phyloP scores from a whole-genome alignment of 2,888 invertebrate genomes.

The Coenonympha glycerion region DNA sequence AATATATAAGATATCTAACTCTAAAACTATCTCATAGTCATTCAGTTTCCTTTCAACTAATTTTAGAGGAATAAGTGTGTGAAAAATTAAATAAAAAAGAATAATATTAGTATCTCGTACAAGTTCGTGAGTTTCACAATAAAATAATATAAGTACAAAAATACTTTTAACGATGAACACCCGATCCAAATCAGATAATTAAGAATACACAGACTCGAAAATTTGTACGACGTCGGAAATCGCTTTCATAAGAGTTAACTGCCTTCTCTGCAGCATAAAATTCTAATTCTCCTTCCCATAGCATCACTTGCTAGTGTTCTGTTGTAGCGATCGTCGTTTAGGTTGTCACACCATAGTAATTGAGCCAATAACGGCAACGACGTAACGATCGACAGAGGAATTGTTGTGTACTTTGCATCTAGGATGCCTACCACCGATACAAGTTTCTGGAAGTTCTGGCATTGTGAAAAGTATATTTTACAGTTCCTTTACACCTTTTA shows the following conservation, averaged over 20 bases:
- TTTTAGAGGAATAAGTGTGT: no score
- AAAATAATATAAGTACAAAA: not conserved
- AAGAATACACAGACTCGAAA: constrained; percentile 11
- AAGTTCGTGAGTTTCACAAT: no score
- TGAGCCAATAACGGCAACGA: constrained; percentile 12
- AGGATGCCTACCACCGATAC: not conserved
- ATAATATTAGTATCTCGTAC: no score
- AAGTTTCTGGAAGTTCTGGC: not conserved
- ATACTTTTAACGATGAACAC: not conserved
- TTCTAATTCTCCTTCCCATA: constrained; percentile 4
- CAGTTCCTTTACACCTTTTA: no score
- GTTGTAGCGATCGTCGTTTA: constrained; percentile 10
- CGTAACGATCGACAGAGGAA: constrained; percentile 3
- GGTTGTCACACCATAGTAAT: constrained; percentile 19
- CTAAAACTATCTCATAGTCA: no score
- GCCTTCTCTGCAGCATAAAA: constrained; percentile 6
- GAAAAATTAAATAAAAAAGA: no score
- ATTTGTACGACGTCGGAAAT: constrained; percentile 3
- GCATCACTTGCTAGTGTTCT: constrained; percentile 10
- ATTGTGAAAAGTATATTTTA: no score
- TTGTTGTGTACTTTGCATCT: not conserved
- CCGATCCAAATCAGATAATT: constrained; percentile 4
- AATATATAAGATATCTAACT: no score
- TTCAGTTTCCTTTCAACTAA: no score
- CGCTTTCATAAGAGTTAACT: constrained; percentile 18